Conservation (phyloP, 2,797 vertebrate species). For the Chiroxiphia lanceolata region DNA sequence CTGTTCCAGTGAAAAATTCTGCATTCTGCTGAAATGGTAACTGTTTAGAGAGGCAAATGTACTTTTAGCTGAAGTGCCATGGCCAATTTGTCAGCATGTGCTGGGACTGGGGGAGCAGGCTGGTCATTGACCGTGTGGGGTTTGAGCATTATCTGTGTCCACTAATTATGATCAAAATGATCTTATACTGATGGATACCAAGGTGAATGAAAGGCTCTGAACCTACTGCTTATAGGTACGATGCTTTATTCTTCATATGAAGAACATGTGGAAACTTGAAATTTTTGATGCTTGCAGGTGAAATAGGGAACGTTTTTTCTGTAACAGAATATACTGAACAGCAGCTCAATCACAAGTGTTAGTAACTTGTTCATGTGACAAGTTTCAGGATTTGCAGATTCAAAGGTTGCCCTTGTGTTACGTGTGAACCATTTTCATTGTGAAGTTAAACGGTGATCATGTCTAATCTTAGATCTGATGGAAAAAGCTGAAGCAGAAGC, state of each 20-base stretch:
- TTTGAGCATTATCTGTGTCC: background rate
- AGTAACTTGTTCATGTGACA: background rate
- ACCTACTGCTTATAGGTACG: background rate
- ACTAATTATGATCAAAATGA: background rate
- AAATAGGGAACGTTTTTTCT: background rate
- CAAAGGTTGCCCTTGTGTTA: background rate
- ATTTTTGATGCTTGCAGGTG: background rate
- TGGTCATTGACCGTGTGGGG: background rate
- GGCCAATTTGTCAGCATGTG: background rate
- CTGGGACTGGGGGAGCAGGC: background rate
- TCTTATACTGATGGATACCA: background rate
- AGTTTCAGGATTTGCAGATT: background rate
- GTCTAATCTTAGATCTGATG: slow-evolving; percentile 69
- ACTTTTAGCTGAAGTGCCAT: background rate
- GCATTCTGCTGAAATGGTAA: background rate
- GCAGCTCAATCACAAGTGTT: background rate
- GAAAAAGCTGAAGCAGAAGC: slow-evolving; percentile 70
- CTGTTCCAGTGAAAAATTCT: background rate
- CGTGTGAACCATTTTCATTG: background rate
- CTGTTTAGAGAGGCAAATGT: background rate
- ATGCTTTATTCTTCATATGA: background rate
- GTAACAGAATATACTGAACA: background rate
- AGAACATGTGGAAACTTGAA: background rate
- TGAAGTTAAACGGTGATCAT: background rate
- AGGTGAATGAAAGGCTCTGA: background rate